These are phyloP conservation scores for Coccyzus lansbergi DNA, from an alignment of 2,797 vertebrate species.

Conservation along the genomic window DNA sequence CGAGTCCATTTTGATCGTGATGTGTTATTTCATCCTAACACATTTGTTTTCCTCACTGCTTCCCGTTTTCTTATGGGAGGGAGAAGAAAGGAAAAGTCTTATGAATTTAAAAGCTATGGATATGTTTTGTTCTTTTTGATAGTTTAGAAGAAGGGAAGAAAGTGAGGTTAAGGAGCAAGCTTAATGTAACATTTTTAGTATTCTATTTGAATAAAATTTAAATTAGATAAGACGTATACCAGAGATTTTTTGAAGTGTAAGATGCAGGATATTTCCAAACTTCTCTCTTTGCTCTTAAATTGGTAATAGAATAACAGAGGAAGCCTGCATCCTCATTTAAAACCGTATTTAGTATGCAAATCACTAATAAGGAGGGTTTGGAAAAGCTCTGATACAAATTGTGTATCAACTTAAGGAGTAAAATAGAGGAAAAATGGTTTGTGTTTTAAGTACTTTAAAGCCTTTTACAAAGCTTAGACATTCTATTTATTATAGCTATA, in stretches of 20 bases:
- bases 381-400: constrained; percentile 27
- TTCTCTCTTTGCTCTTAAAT: constrained; percentile 12
- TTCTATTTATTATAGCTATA: neutral
- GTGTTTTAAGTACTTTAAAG: constrained; percentile 38
- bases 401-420: neutral
- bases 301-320: neutral
- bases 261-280: neutral
- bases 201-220: constrained; percentile 44
- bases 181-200: constrained; percentile 24
- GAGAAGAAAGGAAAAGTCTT: neutral
- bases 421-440: constrained; percentile 14
- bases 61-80: neutral
- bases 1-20: neutral
- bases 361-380: neutral
- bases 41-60: neutral
- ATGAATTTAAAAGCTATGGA: neutral
- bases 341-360: constrained; percentile 49
- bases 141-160: constrained; percentile 33
- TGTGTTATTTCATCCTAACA: neutral
- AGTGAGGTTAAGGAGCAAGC: constrained; percentile 5
- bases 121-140: neutral
- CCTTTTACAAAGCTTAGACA: constrained; percentile 6
- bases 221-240: neutral
- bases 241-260: neutral
- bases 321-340: constrained; percentile 16